Percentiles rank a stretch among this genome's conserved stretches.
phyloP scores from a whole-genome alignment of 2,797 vertebrate genomes.

The Neomorphus geoffroyi region DNA sequence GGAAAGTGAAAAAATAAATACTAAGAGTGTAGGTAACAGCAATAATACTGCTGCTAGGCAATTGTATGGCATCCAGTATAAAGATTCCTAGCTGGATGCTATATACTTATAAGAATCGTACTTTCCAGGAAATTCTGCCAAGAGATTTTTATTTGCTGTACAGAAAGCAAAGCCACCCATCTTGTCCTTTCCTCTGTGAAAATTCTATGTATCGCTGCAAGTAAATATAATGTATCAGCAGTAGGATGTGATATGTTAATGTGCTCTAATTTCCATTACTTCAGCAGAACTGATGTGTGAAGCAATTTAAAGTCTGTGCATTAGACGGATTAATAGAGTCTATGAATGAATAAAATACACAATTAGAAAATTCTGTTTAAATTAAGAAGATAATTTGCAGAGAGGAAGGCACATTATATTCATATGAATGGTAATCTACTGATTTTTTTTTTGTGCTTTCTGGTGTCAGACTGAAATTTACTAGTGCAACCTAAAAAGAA shows the following conservation, averaged over 20 bases:
- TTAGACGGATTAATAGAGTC: constrained; percentile 59
- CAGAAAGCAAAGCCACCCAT: background rate
- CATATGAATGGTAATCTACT: background rate
- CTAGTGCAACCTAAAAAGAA: background rate
- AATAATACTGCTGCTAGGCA: constrained; percentile 9
- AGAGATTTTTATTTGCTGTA: background rate
- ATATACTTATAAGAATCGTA: background rate
- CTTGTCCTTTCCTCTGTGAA: background rate
- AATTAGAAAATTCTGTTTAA: constrained; percentile 43
- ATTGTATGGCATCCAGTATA: background rate
- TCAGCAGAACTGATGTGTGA: constrained; percentile 67
- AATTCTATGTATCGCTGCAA: background rate
- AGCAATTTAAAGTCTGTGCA: constrained; percentile 61
- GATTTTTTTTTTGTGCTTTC: background rate
- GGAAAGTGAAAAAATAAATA: constrained; percentile 3
- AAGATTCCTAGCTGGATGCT: background rate
- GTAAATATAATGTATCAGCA: constrained; percentile 42
- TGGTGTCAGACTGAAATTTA: background rate
- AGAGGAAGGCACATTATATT: background rate
- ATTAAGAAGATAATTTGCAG: constrained; percentile 10
- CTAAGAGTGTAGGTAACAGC: background rate
- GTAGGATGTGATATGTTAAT: constrained; percentile 52
- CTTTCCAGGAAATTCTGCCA: constrained; percentile 13
- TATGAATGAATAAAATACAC: constrained; percentile 40
- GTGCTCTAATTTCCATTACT: constrained; percentile 67